Conservation (phyloP, 2,797 vertebrate species). For the Botia almorhae region DNA sequence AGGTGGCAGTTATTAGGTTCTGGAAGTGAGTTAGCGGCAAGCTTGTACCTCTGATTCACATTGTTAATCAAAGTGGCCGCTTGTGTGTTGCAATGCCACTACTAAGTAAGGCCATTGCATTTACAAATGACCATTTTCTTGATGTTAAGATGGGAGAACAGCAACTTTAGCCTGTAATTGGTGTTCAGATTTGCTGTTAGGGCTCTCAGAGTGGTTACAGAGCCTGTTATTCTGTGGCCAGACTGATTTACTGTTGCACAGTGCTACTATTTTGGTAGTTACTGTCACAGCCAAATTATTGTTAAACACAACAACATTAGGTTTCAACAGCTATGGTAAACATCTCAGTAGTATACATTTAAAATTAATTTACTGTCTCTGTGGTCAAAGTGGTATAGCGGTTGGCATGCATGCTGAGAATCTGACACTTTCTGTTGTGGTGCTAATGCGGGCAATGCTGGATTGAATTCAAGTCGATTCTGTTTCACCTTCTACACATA, state of each 20-base stretch:
- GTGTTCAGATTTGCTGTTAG: constrained; percentile 34
- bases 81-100: not conserved
- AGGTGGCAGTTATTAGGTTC: constrained; percentile 1
- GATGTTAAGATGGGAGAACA: constrained; percentile 23
- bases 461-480: not conserved
- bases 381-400: not conserved
- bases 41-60: not conserved
- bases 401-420: constrained; percentile 13
- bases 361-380: constrained; percentile 3
- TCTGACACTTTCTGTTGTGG: not conserved
- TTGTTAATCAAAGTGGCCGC: not conserved
- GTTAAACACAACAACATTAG: too few species aligned
- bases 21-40: not conserved
- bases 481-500: not conserved
- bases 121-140: constrained; percentile 5
- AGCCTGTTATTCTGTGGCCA: constrained; percentile 35
- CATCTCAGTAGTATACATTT: constrained; percentile 27
- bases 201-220: constrained; percentile 23
- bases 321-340: constrained; percentile 26
- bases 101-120: not conserved
- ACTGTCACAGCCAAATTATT: constrained; percentile 32
- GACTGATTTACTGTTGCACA: constrained; percentile 36
- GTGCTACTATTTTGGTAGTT: constrained; percentile 33
- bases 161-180: constrained; percentile 32
- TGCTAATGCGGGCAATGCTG: not conserved